Base-by-base conservation (phyloP, 2,888 invertebrate genomes). In the Orchesella flavescens region DNA sequence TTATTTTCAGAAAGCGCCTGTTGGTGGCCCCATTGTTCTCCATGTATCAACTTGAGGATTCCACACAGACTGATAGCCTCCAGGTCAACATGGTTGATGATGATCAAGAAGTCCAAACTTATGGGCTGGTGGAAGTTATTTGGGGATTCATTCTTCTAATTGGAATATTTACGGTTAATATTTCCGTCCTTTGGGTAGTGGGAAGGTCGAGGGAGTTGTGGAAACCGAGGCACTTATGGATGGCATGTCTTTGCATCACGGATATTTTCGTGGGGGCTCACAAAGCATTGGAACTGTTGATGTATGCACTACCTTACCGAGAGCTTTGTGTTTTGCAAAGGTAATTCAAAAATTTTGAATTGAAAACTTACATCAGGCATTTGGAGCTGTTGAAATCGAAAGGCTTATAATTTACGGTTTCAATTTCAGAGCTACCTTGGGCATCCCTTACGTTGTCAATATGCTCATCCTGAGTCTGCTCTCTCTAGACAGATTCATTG, bases 171-270 rank as follows among this genome's bases (percentile, higher is more conserved):
- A 72, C 80, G 12, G 86, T 88, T 10, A 88, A 88, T 76, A 71
- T 81, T 23, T 71, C 85, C 15, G 88, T 88, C 0, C 77, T 88
- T 21, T 86, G 86, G 84, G 87, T 88, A 2, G 87, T 88, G 9
- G 83, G 83, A n/a, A 72, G 84, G 57, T 87, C 87, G 10, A 81
- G 88, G n/a, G 87, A 86, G 61, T 43, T 88, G 17, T 88, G 88
- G 88, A 88, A 88, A 63, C 88, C 88, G 0, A 72, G 88, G 10
- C 88, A 88, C 75, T 69, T 88, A 17, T 88, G 88, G 88, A 88
- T 88, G 87, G 88, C 87, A 9, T 88, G 87, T 73, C 81, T 88
- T 10, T 88, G 88, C 72, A 76, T 87, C 46, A 88, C 88, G 0
- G 88, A 88, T 61, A 85, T 88, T 24, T 88, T 88, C 49, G 88